Percentiles rank a stretch among this genome's conserved stretches.
Conservation (phyloP, 2,888 invertebrate species). For the Epistrophella euchroma region DNA sequence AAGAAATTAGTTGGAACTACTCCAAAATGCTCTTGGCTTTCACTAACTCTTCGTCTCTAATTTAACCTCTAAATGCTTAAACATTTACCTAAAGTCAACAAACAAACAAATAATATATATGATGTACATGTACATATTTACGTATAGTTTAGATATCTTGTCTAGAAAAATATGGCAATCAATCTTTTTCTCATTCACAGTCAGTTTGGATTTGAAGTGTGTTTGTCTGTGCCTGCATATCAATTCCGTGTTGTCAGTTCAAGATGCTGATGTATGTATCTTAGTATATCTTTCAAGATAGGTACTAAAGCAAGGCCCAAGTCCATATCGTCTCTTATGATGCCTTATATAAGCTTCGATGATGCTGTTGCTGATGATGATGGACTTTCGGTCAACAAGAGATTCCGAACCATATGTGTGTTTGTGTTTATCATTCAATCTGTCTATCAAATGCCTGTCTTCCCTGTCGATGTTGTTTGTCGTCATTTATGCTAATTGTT, state of each 20-base stretch:
- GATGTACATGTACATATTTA: neutral
- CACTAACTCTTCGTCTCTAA: slow-evolving; percentile 14
- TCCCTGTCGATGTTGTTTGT: slow-evolving; percentile 67
- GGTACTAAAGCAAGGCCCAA: slow-evolving; percentile 1
- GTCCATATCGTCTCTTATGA: slow-evolving; percentile 18
- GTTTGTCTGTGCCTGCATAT: slow-evolving; percentile 54
- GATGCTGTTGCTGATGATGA: slow-evolving; percentile 26
- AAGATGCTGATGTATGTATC: slow-evolving; percentile 52
- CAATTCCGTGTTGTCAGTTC: slow-evolving; percentile 51
- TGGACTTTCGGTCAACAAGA: slow-evolving; percentile 67
- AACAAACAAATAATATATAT: neutral
- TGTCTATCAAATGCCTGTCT: slow-evolving; percentile 69
- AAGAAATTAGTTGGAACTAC: slow-evolving; percentile 7
- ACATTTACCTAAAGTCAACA: slow-evolving; percentile 63
- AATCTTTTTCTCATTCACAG: slow-evolving; percentile 55
- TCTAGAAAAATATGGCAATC: slow-evolving; percentile 60
- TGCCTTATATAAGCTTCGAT: slow-evolving; percentile 15
- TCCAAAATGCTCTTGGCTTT: slow-evolving; percentile 48
- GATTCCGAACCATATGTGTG: slow-evolving; percentile 47
- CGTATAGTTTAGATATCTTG: slow-evolving; percentile 1
- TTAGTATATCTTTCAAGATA: slow-evolving; percentile 18
- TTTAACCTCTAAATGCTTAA: slow-evolving; percentile 11
- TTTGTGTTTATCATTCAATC: slow-evolving; percentile 72
- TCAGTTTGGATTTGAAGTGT: slow-evolving; percentile 59
- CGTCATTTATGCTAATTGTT: slow-evolving; percentile 74